Evolutionary conservation across 2,797 vertebrate genomes (phyloP).

Genomic region (Mormyrops attenuatus): DNA sequence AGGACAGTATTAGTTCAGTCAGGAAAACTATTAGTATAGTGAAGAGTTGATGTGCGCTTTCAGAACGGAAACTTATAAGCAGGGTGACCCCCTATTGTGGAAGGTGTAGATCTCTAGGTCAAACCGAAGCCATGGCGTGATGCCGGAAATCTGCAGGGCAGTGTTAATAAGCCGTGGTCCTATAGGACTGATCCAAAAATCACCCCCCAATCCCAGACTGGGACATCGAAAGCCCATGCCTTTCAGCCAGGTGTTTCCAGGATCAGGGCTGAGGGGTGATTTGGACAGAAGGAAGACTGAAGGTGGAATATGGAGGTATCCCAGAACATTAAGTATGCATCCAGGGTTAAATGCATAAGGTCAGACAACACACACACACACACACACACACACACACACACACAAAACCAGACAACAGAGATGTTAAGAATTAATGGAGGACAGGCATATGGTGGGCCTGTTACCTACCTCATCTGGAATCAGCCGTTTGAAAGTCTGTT

Average conservation of each 20-base stretch:
- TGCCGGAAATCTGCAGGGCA: not conserved
- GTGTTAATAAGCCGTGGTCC: not conserved
- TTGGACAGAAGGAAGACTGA: not conserved
- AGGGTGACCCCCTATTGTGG: not conserved
- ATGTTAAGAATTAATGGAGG: not conserved
- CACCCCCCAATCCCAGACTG: not conserved
- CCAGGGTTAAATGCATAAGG: not conserved
- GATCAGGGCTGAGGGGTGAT: not conserved
- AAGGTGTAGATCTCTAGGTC: not conserved
- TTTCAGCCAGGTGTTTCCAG: not conserved
- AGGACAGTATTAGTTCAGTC: not conserved
- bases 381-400: not conserved
- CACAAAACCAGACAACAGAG: not conserved
- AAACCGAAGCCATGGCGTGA: not conserved
- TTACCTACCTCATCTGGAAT: slow-evolving; percentile 73
- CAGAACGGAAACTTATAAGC: not conserved
- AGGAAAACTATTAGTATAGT: not conserved
- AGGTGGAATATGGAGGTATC: not conserved
- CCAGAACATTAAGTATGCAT: not conserved
- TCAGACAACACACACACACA: not conserved
- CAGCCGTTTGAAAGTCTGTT: slow-evolving; percentile 70
- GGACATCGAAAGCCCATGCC: not conserved
- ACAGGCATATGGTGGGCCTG: not conserved
- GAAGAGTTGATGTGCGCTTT: not conserved
- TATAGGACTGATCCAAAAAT: not conserved